Base-by-base conservation (phyloP, 2,888 invertebrate species). In the Cataglyphis cursor region DNA sequence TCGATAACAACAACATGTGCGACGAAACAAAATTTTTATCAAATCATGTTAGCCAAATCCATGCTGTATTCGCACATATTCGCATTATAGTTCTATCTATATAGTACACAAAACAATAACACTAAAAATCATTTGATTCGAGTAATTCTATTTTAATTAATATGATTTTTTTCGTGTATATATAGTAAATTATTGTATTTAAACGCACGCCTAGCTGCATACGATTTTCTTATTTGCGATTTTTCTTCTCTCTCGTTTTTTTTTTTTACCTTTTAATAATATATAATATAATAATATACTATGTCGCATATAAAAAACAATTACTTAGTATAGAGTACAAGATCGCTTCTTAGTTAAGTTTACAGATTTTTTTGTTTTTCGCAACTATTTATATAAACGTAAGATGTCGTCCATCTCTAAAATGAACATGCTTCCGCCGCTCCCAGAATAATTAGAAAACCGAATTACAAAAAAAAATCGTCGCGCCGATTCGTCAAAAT, bases 261-360 rank as follows among this genome's bases (percentile, higher is more conserved):
- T 48, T 48, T 51, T 51, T 51, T 51, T 51, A 51, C n/a, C 85
- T 75, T 90, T 90, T 89, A 88, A 88, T 92, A 91, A 92, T 93
- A 88, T 92, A 91, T 93, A 93, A 93, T 93, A 91, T 93, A 92
- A 92, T 92, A 92, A 94, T 94, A 94, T 93, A 93, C 93, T 94
- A 93, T 93, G 90, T 93, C 92, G 93, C 93, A 93, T 94, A 93
- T 94, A 94, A 94, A 93, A 94, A 94, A 94, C 94, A 93, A 93
- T 94, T 93, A 93, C 93, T 93, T 94, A 94, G 89, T 91, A 83
- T 94, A 94, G 93, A 93, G 91, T 94, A 94, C 93, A 94, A 93
- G 93, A 93, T 94, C 93, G 92, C 92, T 92, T 84, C 90, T 92
- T 92, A 91, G 87, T 91, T 91, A 91, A 92, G 91, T 91, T 92